These are phyloP conservation scores for Albula goreensis DNA, from an alignment of 2,113 vertebrate genomes.

Conservation along the genomic window DNA sequence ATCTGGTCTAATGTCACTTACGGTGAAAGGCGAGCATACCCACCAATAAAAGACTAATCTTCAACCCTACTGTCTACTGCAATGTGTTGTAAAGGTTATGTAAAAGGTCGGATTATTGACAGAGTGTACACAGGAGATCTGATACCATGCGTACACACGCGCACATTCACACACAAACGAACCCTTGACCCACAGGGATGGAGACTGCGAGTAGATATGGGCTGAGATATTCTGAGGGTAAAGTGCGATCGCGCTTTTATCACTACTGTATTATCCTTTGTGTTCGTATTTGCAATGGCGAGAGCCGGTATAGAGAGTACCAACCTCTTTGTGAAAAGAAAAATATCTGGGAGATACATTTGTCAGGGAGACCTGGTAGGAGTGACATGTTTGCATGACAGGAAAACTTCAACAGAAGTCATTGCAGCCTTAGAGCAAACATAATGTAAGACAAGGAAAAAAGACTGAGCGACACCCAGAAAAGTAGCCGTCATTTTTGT, in stretches of 20 bases:
- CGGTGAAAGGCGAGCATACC: neutral
- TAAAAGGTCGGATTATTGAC: neutral
- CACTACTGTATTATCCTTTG: neutral
- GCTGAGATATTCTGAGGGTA: neutral
- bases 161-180: neutral
- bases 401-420: too few species aligned
- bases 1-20: neutral
- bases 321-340: too few species aligned
- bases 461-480: neutral
- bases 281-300: neutral
- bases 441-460: neutral
- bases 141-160: neutral
- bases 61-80: neutral
- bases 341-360: too few species aligned
- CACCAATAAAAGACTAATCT: neutral
- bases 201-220: neutral
- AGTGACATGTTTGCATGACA: too few species aligned
- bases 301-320: neutral
- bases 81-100: neutral
- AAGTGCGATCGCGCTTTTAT: neutral
- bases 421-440: neutral
- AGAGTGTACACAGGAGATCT: neutral
- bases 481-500: neutral
- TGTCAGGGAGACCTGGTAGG: too few species aligned
- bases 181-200: neutral